A percentile compares a stretch with the other conserved stretches of the same genome.
phyloP scores from a whole-genome alignment of 2,113 vertebrate genomes.

The Pollimyrus isidori region DNA sequence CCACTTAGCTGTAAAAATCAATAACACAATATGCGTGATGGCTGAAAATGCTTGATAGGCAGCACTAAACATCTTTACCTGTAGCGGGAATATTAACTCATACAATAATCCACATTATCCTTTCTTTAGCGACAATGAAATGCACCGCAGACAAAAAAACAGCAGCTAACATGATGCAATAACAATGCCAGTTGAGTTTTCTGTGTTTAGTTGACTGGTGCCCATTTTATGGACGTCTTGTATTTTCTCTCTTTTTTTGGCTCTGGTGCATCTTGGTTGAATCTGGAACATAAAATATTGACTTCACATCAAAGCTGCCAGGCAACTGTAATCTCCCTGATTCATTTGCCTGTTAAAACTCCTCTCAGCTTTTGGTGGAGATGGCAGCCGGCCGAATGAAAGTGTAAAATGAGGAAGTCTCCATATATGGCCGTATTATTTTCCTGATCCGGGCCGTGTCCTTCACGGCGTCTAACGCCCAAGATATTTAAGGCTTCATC shows the following conservation, averaged over 20 bases:
- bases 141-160: constrained; percentile 16
- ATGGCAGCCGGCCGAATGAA: constrained; percentile 31
- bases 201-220: not conserved
- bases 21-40: not conserved
- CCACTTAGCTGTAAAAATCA: constrained; percentile 5
- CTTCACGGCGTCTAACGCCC: not conserved
- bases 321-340: constrained; percentile 40
- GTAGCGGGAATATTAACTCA: constrained; percentile 27
- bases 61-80: constrained; percentile 22
- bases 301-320: constrained; percentile 53
- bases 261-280: constrained; percentile 27
- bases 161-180: not conserved
- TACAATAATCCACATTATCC: constrained; percentile 34
- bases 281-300: constrained; percentile 50
- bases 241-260: not conserved
- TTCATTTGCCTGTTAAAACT: constrained; percentile 48
- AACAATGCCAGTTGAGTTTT: not conserved
- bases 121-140: constrained; percentile 21
- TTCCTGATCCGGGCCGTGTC: not conserved
- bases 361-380: constrained; percentile 33
- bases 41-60: constrained; percentile 32
- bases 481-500: constrained; percentile 1
- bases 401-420: constrained; percentile 19
- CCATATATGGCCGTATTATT: constrained; percentile 23
- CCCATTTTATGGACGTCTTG: not conserved